A percentile compares a stretch with the other conserved stretches of the same genome.
Conservation (phyloP, 2,888 invertebrate species). For the Drosophila paranaensis region DNA sequence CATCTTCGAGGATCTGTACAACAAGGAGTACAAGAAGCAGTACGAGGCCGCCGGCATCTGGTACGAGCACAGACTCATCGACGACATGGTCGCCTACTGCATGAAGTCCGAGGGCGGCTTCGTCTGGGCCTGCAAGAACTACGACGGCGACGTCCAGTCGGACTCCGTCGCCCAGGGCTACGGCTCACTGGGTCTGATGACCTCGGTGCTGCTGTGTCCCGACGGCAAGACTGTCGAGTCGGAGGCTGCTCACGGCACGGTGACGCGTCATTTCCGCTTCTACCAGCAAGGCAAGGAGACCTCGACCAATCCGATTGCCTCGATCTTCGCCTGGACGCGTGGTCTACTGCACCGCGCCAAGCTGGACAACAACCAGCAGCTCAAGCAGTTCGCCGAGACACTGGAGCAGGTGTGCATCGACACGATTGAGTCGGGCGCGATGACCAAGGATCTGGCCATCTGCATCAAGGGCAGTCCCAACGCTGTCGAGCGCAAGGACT, state of each 20-base stretch:
- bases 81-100: constrained; percentile 99
- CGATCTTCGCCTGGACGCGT: constrained; percentile 99
- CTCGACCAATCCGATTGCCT: constrained; percentile 99
- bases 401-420: constrained; percentile 96
- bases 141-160: constrained; percentile 99
- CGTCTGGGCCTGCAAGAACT: constrained; percentile 99
- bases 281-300: constrained; percentile 98
- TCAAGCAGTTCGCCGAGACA: constrained; percentile 92
- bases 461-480: constrained; percentile 98
- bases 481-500: constrained; percentile 90
- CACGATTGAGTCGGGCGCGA: constrained; percentile 96
- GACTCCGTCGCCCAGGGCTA: constrained; percentile 99
- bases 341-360: constrained; percentile 97
- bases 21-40: constrained; percentile 92
- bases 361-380: constrained; percentile 92
- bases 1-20: constrained; percentile 98
- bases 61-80: constrained; percentile 99
- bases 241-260: constrained; percentile 99
- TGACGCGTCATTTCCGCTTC: constrained; percentile 94
- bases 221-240: constrained; percentile 99
- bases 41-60: constrained; percentile 95
- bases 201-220: constrained; percentile 97
- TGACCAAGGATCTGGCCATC: constrained; percentile 99
- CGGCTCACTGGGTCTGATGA: constrained; percentile 98
- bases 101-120: constrained; percentile 99